These are phyloP conservation scores for Drosophila neotestacea DNA, from an alignment of 2,888 invertebrate genomes.

Conservation along the genomic window DNA sequence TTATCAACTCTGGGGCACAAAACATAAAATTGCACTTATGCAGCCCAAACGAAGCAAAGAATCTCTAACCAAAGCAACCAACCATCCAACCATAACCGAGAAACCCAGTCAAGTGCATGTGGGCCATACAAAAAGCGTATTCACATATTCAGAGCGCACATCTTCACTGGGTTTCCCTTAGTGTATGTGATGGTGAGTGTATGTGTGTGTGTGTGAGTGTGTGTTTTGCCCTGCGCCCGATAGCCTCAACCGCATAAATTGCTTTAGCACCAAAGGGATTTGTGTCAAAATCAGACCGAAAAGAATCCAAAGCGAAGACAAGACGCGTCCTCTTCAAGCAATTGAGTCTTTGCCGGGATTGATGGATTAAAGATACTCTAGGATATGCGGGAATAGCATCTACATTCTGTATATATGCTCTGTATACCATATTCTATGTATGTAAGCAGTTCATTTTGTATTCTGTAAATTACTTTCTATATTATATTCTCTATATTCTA, in stretches of 20 bases:
- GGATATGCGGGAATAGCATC: not conserved
- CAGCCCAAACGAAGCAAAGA: slow-evolving; percentile 44
- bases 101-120: slow-evolving; percentile 69
- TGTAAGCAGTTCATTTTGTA: not conserved
- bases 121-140: slow-evolving; percentile 41
- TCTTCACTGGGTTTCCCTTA: slow-evolving; percentile 8
- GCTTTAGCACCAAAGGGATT: slow-evolving; percentile 82
- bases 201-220: slow-evolving; percentile 9
- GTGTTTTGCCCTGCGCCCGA: slow-evolving; percentile 34
- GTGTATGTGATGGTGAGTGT: slow-evolving; percentile 15
- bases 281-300: slow-evolving; percentile 78
- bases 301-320: slow-evolving; percentile 66
- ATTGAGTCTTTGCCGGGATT: slow-evolving; percentile 2
- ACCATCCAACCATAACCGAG: slow-evolving; percentile 68
- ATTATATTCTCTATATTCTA: too few species aligned
- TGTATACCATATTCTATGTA: not conserved
- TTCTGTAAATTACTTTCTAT: not conserved
- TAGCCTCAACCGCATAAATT: slow-evolving; percentile 75
- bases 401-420: too few species aligned
- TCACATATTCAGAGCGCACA: slow-evolving; percentile 33
- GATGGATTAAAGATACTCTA: slow-evolving; percentile 32
- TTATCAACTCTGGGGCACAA: slow-evolving; percentile 74
- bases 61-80: slow-evolving; percentile 38
- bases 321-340: slow-evolving; percentile 42
- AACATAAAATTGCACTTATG: slow-evolving; percentile 79